Evolutionary conservation across 2,797 vertebrate genomes (phyloP).

Genomic region (Dendrocincla tyrannina): DNA sequence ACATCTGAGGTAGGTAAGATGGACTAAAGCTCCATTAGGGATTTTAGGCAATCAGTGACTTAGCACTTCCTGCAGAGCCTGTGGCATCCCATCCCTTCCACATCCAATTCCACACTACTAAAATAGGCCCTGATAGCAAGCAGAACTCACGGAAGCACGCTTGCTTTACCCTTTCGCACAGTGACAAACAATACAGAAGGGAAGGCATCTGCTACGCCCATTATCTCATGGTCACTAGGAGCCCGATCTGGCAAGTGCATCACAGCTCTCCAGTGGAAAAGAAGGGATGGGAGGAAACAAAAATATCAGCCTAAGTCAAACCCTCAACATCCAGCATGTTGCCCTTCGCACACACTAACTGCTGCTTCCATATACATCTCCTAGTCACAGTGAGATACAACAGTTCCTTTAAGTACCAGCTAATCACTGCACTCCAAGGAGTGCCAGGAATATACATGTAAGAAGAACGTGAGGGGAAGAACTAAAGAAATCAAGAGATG

Average conservation of each 20-base stretch:
- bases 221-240: neutral
- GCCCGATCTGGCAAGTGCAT: neutral
- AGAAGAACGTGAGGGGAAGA: neutral
- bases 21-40: neutral
- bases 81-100: rapidly evolving
- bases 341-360: neutral
- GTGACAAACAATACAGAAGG: neutral
- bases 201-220: neutral
- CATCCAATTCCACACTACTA: neutral
- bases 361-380: neutral
- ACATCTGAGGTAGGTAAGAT: neutral
- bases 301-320: neutral
- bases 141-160: neutral
- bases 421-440: neutral
- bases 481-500: neutral
- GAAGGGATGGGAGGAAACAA: neutral
- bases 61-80: neutral
- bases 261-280: neutral
- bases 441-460: rapidly evolving
- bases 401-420: neutral
- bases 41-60: neutral
- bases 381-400: neutral
- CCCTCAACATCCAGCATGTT: neutral
- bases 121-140: neutral
- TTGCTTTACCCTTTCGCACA: neutral